Conservation (phyloP, 2,113 vertebrate species). For the Scomber colias region DNA sequence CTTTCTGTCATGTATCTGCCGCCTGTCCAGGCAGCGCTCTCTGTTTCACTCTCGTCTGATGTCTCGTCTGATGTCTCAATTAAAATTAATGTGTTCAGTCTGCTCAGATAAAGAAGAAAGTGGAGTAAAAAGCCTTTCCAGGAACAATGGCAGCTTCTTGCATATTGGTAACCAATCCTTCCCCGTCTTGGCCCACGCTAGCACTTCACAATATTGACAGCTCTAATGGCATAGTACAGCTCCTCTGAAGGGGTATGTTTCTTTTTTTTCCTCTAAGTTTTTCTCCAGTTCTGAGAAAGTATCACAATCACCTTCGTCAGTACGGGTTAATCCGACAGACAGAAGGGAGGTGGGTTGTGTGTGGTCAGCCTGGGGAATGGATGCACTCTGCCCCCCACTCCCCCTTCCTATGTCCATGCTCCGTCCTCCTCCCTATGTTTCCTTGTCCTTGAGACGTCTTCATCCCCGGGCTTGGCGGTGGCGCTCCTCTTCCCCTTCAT, state of each 20-base stretch:
- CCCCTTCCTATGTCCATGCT: neutral
- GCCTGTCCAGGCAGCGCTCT: conserved; percentile 67
- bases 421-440: conserved; percentile 14
- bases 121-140: conserved; percentile 56
- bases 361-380: conserved; percentile 44
- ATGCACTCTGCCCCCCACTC: conserved; percentile 7
- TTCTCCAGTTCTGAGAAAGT: neutral
- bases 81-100: conserved; percentile 77
- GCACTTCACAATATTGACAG: conserved; percentile 71
- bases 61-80: conserved; percentile 76
- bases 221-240: conserved; percentile 44
- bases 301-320: conserved; percentile 9
- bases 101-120: conserved; percentile 73
- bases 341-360: conserved; percentile 21
- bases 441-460: conserved; percentile 87
- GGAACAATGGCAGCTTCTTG: conserved; percentile 69
- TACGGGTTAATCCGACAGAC: conserved; percentile 32
- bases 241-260: conserved; percentile 23
- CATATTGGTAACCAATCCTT: conserved; percentile 68
- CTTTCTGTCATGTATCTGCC: conserved; percentile 63
- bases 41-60: conserved; percentile 44
- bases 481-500: conserved; percentile 77
- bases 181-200: conserved; percentile 56
- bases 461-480: conserved; percentile 60
- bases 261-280: conserved; percentile 29